Evolutionary conservation across 2,888 invertebrate genomes (phyloP), one percentile per base, ranked within the genome.

Genomic region (Druceiella hillmani): DNA sequence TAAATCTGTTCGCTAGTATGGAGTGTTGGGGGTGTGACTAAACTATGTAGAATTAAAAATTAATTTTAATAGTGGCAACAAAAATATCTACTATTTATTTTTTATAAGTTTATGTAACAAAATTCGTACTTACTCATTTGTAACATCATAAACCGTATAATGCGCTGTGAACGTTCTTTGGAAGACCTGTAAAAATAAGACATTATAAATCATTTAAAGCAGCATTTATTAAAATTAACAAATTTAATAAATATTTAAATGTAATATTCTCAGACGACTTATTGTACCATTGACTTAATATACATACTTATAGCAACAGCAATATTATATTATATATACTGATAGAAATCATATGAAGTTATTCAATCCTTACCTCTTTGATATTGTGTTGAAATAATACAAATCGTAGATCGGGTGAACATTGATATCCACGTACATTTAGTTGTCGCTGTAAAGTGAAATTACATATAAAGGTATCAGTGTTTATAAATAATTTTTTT

Each of bases 61-160:
- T 24, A 17, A 33, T 24, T 33, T 33, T 32, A 25, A 24, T 10
- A 9, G 14, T 33, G 10, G 24, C n/a, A 27, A 15, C 36, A 10
- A 36, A 10, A 17, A 11, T 17, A 7, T 20, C 17, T 14, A 10
- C 17, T 17, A 36, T 27, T 36, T 29, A 36, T 15, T 17, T 34
- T 26, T 17, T 17, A 13, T 14, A 29, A 9, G 15, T 4, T 29
- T 29, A 12, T 13, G 27, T n/a, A 27, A 27, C 27, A 30, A 44
- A 57, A 55, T 53, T 49, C 52, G 47, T 60, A 83, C 86, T 82
- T 63, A 87, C 87, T 89, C 89, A 69, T 89, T 90, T 59, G 81
- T 82, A 66, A 90, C 88, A 75, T 90, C 89, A 74, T 89, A 90
- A 64, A 90, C 84, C 53, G 89, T 89, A 73, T 89, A 90, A 66